Evolutionary conservation across 1,140 invertebrate species (phyloP), one percentile per base, ranked within the genome.

Genomic region (Orius insidiosus): DNA sequence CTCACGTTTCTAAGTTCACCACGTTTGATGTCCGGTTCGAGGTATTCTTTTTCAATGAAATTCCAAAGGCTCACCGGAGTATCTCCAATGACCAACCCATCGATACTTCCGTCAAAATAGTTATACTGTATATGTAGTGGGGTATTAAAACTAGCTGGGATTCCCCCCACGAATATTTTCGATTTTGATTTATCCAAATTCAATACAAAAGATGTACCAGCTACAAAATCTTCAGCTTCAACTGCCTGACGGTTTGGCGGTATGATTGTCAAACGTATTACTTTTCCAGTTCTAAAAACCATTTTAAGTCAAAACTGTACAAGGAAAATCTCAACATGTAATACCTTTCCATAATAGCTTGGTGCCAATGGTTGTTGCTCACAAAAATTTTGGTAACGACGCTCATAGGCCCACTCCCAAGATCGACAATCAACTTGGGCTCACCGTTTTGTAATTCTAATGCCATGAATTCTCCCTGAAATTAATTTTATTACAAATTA

Each of bases 1-100:
- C 71, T 63, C 6, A 74, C 62, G 33, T 74, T 70, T 15, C 76
- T 60, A 11, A 85, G 60, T 47, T 68, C 72, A 55, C 81, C 73
- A 40, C 75, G 24, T 24, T 24, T 13, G 14, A 14, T 64, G 57
- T 0, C 82, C 51, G 76, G 64, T 38, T 75, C 65, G 45, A 87
- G 85, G 32, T 84, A 79, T 32, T 79, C 76, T 16, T 74, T 78
- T 35, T 81, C 76, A 5, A 76, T 66, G 56, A 94, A 94, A 65
- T 98, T 97, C 93, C 93, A 98, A 10, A 98, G 68, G 0, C 92
- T 92, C 10, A 97, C 74, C 3, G 78, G 80, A 9, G 76, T 78
- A 24, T 89, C 85, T 11, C 90, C 90, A 52, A 97, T 81, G 41
- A 77, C 71, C 0, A 98, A 61, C 43, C 90, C 86, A 59, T 97